Base-by-base conservation (phyloP, 2,888 invertebrate genomes). In the Monopis laevigella region DNA sequence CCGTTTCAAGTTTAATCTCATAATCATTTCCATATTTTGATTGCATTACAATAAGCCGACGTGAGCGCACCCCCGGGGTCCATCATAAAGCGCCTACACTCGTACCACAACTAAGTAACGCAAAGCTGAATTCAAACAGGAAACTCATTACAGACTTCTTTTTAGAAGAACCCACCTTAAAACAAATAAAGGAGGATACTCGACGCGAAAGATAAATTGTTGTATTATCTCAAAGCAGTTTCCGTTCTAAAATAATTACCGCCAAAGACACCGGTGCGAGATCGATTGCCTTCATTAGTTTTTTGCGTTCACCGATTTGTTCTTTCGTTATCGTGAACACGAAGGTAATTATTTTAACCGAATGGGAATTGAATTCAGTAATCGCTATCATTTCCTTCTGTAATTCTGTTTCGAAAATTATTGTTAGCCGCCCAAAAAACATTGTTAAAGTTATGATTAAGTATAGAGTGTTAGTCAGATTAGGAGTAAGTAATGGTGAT, bases 11-110 rank as follows among this genome's bases (percentile, higher is more conserved):
- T 54, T 56, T 58, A 52, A 55, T 54, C 59, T 48, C 48, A 47
- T 47, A 51, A 50, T 47, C 52, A 77, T 73, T 72, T 68, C 58
- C 71, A 74, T 72, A 75, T 73, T 73, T 67, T 73, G 73, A 77
- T 77, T 74, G 64, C 62, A 58, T 60, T 67, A 65, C 74, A 65
- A 63, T 67, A 72, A 62, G 56, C 55, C 53, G 51, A 55, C 59
- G 59, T 63, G 63, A 66, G 65, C 65, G 65, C 72, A 64, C 65
- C 65, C 62, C 55, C 54, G 54, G 34, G 30, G 39, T 59, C 68
- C 70, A 73, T 72, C 64, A 65, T 17, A 17, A 16, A n/a, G n/a
- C n/a, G n/a, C n/a, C n/a, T n/a, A n/a, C n/a, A n/a, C n/a, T n/a
- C n/a, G n/a, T n/a, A n/a, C n/a, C n/a, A n/a, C n/a, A n/a, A n/a